These are phyloP conservation scores for Notechis scutatus DNA, from an alignment of 2,113 vertebrate species.

Conservation along the genomic window DNA sequence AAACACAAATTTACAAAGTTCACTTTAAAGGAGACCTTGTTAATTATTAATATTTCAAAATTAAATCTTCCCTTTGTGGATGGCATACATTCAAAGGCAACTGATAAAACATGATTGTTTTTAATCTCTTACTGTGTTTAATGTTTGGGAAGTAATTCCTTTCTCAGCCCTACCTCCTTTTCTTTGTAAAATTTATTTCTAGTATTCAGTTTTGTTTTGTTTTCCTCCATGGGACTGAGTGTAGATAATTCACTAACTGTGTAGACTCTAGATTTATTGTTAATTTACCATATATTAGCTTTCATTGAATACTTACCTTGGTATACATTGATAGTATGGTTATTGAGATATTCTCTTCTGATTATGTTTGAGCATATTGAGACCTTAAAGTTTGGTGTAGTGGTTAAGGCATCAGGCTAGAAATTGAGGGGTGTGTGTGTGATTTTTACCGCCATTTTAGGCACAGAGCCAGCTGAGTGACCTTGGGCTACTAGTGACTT, in stretches of 20 bases:
- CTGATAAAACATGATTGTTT: constrained; percentile 8
- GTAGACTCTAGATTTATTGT: background rate
- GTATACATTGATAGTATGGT: background rate
- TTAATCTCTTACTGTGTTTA: background rate
- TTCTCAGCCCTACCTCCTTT: background rate
- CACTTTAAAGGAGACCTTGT: background rate
- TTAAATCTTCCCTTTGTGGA: background rate
- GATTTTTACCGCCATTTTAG: background rate
- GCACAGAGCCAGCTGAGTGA: background rate
- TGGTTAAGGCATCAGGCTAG: background rate
- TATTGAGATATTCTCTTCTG: background rate
- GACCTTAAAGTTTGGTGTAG: background rate
- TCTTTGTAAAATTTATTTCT: background rate
- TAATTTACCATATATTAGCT: background rate
- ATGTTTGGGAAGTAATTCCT: constrained; percentile 19
- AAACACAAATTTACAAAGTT: background rate
- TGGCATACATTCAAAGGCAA: background rate
- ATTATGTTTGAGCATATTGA: background rate
- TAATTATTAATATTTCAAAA: background rate
- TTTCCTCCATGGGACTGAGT: background rate
- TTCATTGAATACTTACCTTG: background rate
- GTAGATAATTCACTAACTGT: background rate
- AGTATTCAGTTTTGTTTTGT: background rate
- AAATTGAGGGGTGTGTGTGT: background rate
- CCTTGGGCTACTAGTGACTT: background rate